phyloP scores from a whole-genome alignment of 2,797 vertebrate genomes.

The Poecilia picta region DNA sequence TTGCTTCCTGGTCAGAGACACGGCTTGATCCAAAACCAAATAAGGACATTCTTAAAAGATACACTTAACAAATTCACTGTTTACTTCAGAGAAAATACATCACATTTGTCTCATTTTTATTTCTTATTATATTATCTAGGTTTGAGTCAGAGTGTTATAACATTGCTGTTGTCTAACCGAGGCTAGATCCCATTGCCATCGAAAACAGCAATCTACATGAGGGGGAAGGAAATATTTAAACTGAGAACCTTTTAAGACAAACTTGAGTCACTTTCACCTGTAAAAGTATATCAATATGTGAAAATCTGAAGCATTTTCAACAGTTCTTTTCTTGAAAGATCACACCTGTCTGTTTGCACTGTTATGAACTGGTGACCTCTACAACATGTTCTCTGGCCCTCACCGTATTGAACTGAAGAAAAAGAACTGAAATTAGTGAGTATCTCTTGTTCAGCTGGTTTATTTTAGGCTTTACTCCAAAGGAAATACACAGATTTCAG shows the following conservation, averaged over 20 bases:
- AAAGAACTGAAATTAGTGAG: not conserved
- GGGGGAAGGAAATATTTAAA: not conserved
- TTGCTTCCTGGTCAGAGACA: constrained; percentile 51
- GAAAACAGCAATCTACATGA: not conserved
- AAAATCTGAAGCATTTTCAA: not conserved
- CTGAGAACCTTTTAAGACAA: not conserved
- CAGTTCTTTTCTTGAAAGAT: not conserved
- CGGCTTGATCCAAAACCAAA: constrained; percentile 41
- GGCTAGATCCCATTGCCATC: not conserved
- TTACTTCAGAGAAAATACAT: constrained; percentile 10
- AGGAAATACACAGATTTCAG: constrained; percentile 3
- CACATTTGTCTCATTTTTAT: not conserved
- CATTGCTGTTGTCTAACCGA: not conserved
- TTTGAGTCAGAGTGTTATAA: not conserved
- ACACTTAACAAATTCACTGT: constrained; percentile 18
- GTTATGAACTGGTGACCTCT: not conserved
- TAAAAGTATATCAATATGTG: not conserved
- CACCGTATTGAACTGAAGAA: not conserved
- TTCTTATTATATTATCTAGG: not conserved
- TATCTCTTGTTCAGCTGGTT: not conserved
- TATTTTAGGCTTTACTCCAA: not conserved
- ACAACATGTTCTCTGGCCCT: not conserved
- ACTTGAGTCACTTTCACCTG: not conserved
- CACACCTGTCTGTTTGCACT: not conserved
- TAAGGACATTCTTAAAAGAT: constrained; percentile 44